Evolutionary conservation across 2,797 vertebrate genomes (phyloP).

Genomic region (Sebastes steindachneri): DNA sequence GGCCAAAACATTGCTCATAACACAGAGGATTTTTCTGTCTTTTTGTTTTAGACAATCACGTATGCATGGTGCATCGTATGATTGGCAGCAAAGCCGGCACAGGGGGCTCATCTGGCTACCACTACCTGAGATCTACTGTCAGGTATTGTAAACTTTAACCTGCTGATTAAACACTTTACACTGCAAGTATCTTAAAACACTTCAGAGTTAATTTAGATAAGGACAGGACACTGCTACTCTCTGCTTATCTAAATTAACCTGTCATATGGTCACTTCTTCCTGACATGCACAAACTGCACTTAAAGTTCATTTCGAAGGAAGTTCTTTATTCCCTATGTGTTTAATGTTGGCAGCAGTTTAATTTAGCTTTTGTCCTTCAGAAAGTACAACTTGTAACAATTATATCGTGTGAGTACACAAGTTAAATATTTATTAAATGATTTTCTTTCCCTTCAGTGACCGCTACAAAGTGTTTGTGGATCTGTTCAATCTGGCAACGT

Average conservation of each 20-base stretch:
- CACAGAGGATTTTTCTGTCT: background rate
- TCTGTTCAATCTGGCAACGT: conserved; percentile 96
- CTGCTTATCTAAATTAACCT: conserved; percentile 45
- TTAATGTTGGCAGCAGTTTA: background rate
- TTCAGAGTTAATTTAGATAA: conserved; percentile 39
- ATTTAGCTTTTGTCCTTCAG: conserved; percentile 2
- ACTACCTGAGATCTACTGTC: conserved; percentile 95
- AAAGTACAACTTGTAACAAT: background rate
- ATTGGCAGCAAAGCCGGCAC: conserved; percentile 96
- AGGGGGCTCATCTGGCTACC: conserved; percentile 96
- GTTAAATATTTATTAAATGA: background rate
- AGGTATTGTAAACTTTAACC: conserved; percentile 82
- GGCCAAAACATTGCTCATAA: background rate
- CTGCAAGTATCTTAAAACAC: conserved; percentile 3
- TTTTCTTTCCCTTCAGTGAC: conserved; percentile 83
- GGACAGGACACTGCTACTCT: background rate
- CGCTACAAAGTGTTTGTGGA: conserved; percentile 99
- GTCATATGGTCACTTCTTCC: conserved; percentile 1
- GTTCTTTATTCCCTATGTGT: background rate
- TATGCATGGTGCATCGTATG: conserved; percentile 98
- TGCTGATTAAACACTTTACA: conserved; percentile 12
- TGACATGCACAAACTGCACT: conserved; percentile 1
- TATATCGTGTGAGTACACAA: background rate
- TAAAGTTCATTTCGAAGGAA: conserved; percentile 1
- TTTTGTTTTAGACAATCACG: conserved; percentile 90